Evolutionary conservation across 2,888 invertebrate genomes (phyloP), one percentile per base, ranked within the genome.

Genomic region (Drosophila tripunctata): DNA sequence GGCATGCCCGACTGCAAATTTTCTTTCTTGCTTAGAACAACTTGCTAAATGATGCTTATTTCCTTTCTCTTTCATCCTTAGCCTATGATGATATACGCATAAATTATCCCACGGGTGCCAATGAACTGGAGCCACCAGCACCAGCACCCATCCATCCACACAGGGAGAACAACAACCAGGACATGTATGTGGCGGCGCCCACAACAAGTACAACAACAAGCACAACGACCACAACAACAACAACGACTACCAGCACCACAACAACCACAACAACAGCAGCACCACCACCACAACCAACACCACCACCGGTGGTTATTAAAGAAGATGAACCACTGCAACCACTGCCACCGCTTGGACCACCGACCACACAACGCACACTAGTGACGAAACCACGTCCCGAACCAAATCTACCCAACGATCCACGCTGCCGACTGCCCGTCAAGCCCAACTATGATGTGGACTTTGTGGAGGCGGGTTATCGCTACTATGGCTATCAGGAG

Each of bases 401-500:
- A 2, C 77, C 86, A 0, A 80, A 89, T 38, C 50, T 67, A 36
- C 89, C 89, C 0, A 92, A 91, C 43, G 92, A 90, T 63, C 75
- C 75, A 3, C 83, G 83, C 3, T 92, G 92, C 68, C 88, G 83
- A 35, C 60, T 92, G 3, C 90, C 92, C 8, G 67, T 88, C 4
- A 87, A 88, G 50, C 91, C 92, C 15, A 89, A 90, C 52, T 89
- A 80, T 33, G 90, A 91, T 69, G 90, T 89, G 2, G 88, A 86
- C 55, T 90, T 86, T 30, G 67, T 65, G 0, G 89, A 90, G 22
- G 88, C 87, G 0, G 91, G 90, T 14, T 91, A 89, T 76, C 89
- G 88, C 3, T 92, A 87, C 90, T 88, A 88, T 55, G 91, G 84
- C 31, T 94, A 94, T 0, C 93, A 93, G 17, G 93, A 93, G 66